phyloP scores from a whole-genome alignment of 1,140 invertebrate genomes.

The Caerostris extrusa region DNA sequence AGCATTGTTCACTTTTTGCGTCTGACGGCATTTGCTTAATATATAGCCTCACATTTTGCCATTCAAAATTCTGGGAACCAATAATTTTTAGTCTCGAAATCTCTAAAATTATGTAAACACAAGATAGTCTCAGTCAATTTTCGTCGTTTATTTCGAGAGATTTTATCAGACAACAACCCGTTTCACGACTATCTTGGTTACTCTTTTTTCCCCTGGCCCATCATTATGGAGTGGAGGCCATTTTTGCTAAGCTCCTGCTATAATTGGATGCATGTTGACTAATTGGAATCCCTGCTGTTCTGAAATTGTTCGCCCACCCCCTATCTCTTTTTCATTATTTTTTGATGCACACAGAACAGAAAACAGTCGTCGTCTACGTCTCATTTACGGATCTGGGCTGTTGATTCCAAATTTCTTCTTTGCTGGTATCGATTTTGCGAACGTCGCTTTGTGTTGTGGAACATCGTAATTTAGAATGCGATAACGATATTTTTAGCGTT shows the following conservation, averaged over 20 bases:
- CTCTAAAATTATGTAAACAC: too few species aligned
- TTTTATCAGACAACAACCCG: too few species aligned
- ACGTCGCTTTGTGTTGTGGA: background rate
- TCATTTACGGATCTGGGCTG: background rate
- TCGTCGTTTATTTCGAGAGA: too few species aligned
- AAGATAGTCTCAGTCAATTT: too few species aligned
- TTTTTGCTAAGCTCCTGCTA: constrained; percentile 12
- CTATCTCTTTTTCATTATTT: background rate
- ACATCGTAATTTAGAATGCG: background rate
- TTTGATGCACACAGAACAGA: background rate
- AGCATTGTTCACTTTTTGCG: too few species aligned
- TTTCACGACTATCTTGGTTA: too few species aligned
- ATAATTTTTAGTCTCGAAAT: too few species aligned
- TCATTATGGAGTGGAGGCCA: constrained; percentile 21
- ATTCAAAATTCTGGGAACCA: too few species aligned
- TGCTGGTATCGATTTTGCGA: background rate
- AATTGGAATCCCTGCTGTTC: constrained; percentile 37
- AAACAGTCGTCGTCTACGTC: background rate
- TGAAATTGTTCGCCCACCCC: background rate
- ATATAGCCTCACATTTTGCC: too few species aligned
- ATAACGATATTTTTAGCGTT: background rate
- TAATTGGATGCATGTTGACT: constrained; percentile 45
- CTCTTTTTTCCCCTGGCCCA: too few species aligned
- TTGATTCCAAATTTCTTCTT: background rate
- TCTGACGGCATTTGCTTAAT: too few species aligned